Evolutionary conservation across 2,113 vertebrate species (phyloP).

Genomic region (Mobula hypostoma): DNA sequence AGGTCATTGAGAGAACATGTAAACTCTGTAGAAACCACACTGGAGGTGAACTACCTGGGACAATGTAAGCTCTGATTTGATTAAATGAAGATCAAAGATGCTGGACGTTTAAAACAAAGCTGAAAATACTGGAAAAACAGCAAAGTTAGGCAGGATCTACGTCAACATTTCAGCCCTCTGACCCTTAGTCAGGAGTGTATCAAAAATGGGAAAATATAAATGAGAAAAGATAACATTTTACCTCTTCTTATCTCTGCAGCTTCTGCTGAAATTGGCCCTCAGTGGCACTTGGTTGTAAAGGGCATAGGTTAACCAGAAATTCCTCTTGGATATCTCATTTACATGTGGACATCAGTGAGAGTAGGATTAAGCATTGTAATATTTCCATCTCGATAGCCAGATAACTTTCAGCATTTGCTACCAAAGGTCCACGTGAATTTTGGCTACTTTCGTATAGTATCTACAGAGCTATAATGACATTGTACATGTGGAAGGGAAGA

Average conservation of each 20-base stretch:
- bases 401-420: neutral
- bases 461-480: neutral
- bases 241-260: neutral
- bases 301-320: neutral
- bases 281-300: neutral
- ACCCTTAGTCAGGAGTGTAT: too few species aligned
- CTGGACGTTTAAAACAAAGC: too few species aligned
- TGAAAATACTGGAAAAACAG: too few species aligned
- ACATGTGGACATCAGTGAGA: neutral
- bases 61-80: neutral
- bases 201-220: neutral
- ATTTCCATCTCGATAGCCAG: neutral
- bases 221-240: neutral
- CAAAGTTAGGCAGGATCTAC: too few species aligned
- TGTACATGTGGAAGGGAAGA: neutral
- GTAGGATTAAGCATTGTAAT: neutral
- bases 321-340: too few species aligned
- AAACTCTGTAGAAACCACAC: too few species aligned
- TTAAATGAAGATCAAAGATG: neutral
- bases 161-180: too few species aligned
- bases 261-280: neutral
- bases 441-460: neutral
- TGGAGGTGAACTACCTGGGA: neutral
- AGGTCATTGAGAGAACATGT: too few species aligned
- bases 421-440: neutral